Evolutionary conservation across 92 coral and sea anemone species (phyloP), one percentile per base, ranked within the genome.

Genomic region (Porites evermanni): DNA sequence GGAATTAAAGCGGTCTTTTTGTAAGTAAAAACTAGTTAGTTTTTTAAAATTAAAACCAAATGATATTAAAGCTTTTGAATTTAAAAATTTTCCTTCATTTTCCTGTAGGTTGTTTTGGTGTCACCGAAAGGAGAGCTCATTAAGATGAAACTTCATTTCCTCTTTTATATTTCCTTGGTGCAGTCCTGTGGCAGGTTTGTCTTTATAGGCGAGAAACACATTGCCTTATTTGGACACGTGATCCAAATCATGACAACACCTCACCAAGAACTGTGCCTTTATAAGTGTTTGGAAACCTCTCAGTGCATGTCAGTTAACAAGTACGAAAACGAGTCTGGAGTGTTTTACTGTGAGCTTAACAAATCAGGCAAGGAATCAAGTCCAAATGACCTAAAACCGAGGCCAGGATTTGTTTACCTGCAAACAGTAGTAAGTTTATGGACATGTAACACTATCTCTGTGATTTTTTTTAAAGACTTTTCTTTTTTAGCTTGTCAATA

Each of bases 281-380:
- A 21, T 53, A 29, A 73, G 7, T 73, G 78, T 16, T 21, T 73
- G 16, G 78, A 73, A 16, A 50, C 56, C 14, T 23, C 78, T 4
- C 63, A 47, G 54, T 77, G 81, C 58, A 51, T 77, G 16, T 77
- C 81, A 51, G 17, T 77, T 12, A 77, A 77, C 78, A 63, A 63
- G 26, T 44, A 13, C 54, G 77, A 44, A 44, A 13, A n/a, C 18
- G 18, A 47, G 17, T 13, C 24, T 29, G 77, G 61, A 11, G 9
- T 21, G 24, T 54, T 72, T 24, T 44, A 21, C 52, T 77, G 81
- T 32, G 81, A 77, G 81, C 69, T 77, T 1, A 58, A 23, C 67
- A 77, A 63, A n/a, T 77, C 69, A 7, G 58, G 67, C 69, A 77
- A 56, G 47, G 26, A 52, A 20, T 69, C 81, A 38, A 53, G 54